Evolutionary conservation across 2,113 vertebrate genomes (phyloP), one percentile per base, ranked within the genome.

Genomic region (Falco punctatus): DNA sequence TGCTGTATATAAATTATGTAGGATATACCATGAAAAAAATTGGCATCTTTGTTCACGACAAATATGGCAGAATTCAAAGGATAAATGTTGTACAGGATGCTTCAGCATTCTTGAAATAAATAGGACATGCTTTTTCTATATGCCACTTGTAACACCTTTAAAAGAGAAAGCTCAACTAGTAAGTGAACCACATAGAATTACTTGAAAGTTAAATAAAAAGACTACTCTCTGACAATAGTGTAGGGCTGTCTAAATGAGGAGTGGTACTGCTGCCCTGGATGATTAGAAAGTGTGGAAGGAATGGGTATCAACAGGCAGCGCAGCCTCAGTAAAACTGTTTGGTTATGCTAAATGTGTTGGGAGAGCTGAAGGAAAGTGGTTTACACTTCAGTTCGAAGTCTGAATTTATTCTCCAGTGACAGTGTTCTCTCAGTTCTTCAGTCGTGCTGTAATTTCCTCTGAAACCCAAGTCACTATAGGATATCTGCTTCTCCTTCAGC

Each of bases 371-470:
- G 30, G 55, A 62, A 58, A 66, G 69, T 59, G 19, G 17, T 83
- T 95, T 95, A 73, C 12, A 38, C 28, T 71, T 92, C 42, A 52
- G 11, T 66, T 88, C 40, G 55, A 85, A 69, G 49, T 67, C 81
- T 92, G 48, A 72, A 57, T 94, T 91, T 92, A 44, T 84, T 94
- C 69, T 88, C 28, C 32, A 86, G 48, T 81, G 77, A 19, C 30
- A 73, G 20, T 33, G 15, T 67, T 83, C 51, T 88, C 35, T 69
- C 65, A 89, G 67, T 75, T 84, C n/a, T 62, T 78, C n/a, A 38
- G 17, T n/a, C 86, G 18, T 92, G 27, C 57, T 89, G 59, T 91
- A 84, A 84, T 94, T 88, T 95, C 84, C 77, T 92, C 52, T 92
- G 83, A 94, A 94, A 92, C 44, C 20, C 42, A 59, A n/a, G 46